Conservation (phyloP, 2,797 vertebrate genomes). For the Megaceryle alcyon region DNA sequence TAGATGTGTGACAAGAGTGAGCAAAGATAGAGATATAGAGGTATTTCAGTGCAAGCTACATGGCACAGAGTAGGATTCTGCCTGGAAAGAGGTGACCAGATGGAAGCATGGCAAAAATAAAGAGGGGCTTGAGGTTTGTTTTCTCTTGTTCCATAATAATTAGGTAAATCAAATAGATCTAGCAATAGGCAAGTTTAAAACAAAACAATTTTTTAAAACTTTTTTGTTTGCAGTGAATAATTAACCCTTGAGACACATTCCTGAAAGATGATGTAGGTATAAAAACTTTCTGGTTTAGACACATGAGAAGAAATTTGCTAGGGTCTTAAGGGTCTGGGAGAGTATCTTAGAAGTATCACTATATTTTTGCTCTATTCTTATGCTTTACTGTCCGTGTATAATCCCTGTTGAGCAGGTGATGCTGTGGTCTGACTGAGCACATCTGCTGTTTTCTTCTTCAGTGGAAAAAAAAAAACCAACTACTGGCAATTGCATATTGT, state of each 20-base stretch:
- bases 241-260: neutral
- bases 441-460: neutral
- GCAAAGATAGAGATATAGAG: neutral
- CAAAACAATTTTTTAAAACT: neutral
- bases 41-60: neutral
- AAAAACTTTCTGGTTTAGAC: neutral
- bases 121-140: neutral
- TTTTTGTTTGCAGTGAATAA: neutral
- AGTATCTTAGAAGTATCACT: neutral
- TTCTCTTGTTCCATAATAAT: neutral
- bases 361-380: neutral
- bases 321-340: neutral
- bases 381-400: rapidly evolving
- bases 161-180: neutral
- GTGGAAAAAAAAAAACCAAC: neutral
- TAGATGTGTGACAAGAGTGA: neutral
- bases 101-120: neutral
- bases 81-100: neutral
- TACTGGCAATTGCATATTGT: neutral
- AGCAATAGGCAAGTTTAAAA: neutral
- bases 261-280: neutral
- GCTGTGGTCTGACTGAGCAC: neutral
- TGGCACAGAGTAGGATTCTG: neutral
- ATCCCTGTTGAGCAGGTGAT: neutral
- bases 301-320: neutral